phyloP scores from a whole-genome alignment of 2,113 vertebrate genomes.

The Thamnaconus septentrionalis region DNA sequence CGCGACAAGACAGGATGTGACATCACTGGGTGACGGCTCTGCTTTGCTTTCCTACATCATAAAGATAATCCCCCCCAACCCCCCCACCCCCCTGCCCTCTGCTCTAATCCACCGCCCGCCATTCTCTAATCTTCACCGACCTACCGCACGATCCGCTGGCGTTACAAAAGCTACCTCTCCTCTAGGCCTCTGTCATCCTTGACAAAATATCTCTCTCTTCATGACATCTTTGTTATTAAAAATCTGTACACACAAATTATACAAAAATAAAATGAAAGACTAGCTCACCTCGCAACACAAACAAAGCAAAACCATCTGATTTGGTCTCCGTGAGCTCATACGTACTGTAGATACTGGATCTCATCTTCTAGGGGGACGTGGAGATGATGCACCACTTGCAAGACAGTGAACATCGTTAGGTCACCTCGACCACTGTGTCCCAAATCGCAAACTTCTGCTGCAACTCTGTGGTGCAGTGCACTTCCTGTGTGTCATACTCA shows the following conservation, averaged over 20 bases:
- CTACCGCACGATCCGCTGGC: conserved; percentile 3
- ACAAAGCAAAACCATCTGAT: conserved; percentile 24
- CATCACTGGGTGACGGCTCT: conserved; percentile 43
- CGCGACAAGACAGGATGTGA: conserved; percentile 50
- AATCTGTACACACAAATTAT: conserved; percentile 66
- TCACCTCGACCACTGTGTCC: too few relatives aligned
- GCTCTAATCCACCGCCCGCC: conserved; percentile 57
- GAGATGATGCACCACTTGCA: too few relatives aligned
- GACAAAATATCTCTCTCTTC: conserved; percentile 48
- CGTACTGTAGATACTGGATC: too few relatives aligned
- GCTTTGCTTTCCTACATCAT: conserved; percentile 22
- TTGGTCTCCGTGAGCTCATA: background rate
- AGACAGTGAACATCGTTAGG: too few relatives aligned
- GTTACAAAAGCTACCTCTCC: conserved; percentile 39
- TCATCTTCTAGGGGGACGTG: too few relatives aligned
- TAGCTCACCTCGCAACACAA: conserved; percentile 33
- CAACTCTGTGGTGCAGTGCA: too few relatives aligned
- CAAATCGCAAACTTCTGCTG: too few relatives aligned
- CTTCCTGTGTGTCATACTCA: too few relatives aligned
- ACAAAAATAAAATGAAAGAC: conserved; percentile 62
- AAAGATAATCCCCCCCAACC: conserved; percentile 44
- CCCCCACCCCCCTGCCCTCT: conserved; percentile 7
- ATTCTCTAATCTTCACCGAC: conserved; percentile 34
- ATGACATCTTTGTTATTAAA: conserved; percentile 45
- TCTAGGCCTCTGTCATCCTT: conserved; percentile 37